phyloP scores from a whole-genome alignment of 1,140 invertebrate genomes.

The Drosophila equinoxialis region DNA sequence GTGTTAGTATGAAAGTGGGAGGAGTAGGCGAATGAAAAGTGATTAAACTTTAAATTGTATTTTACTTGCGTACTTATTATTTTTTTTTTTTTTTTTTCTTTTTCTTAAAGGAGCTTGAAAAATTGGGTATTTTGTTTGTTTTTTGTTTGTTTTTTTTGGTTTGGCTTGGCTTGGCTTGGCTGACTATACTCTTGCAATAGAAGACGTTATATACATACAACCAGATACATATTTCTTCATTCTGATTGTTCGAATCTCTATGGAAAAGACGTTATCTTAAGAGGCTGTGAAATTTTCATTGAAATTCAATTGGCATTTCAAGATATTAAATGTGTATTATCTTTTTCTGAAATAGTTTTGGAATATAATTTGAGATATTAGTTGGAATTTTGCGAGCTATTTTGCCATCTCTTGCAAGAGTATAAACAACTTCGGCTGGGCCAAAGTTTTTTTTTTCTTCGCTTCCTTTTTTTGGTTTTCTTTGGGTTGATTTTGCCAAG shows the following conservation, averaged over 20 bases:
- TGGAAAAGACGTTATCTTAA: too few relatives aligned
- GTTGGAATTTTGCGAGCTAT: too few relatives aligned
- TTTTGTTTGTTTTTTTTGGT: slow-evolving; percentile 15
- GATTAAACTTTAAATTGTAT: slow-evolving; percentile 19
- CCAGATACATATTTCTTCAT: too few relatives aligned
- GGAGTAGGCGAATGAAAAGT: slow-evolving; percentile 16
- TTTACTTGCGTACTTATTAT: slow-evolving; percentile 14
- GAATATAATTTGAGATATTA: too few relatives aligned
- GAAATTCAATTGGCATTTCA: too few relatives aligned
- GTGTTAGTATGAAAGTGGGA: slow-evolving; percentile 12
- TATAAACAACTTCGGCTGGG: background rate
- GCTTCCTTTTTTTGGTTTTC: background rate
- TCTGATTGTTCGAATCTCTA: too few relatives aligned
- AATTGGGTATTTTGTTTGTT: slow-evolving; percentile 44
- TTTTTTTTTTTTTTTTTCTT: background rate
- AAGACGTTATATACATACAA: too few relatives aligned
- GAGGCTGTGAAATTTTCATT: too few relatives aligned
- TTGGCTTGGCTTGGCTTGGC: background rate
- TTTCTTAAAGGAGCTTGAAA: slow-evolving; percentile 35
- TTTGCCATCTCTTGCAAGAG: background rate
- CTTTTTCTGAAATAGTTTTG: too few relatives aligned
- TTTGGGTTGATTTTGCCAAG: background rate
- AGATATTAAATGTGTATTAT: too few relatives aligned
- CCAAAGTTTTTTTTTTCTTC: background rate
- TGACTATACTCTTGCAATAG: background rate